Base-by-base conservation (phyloP, 2,113 vertebrate genomes). In the Acanthisitta chloris region DNA sequence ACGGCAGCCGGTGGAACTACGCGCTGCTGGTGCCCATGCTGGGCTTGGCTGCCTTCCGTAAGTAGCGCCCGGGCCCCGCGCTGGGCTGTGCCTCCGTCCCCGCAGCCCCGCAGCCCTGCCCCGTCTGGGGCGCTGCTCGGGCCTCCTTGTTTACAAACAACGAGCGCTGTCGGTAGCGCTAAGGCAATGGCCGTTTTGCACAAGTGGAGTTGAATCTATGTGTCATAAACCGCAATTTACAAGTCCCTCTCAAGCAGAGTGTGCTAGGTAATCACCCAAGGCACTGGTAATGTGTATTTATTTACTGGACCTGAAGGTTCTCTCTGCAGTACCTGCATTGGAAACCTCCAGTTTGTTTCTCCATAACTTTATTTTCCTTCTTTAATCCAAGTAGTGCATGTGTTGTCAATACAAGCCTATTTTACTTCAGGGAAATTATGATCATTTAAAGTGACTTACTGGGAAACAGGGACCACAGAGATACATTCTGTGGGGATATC, bases 41-140 rank as follows among this genome's bases (percentile, higher is more conserved):
- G 96, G 99, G 99, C 80, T 94, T 99, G 96, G 99, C 99, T 51
- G 99, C 99, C 20, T 99, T 99, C 96, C 99, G 99, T 99, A 97
- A 99, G 99, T 99, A 78, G 85, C 4, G 16, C 31, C 9, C 77
- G 5, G 45, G 20, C 40, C 65, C 1, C 2, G 9, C 14, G 51
- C 49, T 0, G 0, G 10, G 52, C 25, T 38, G 25, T n/a, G n/a
- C n/a, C n/a, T n/a, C n/a, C n/a, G 9, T 2, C 2, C 55, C 13
- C 29, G 24, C 45, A 0, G 5, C 0, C 3, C 51, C 0, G 13
- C 4, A 28, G 8, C 11, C 21, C 0, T 7, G 6, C 26, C 21
- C 23, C 3, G 2, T 0, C 24, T 10, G 16, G 36, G 8, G 1
- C 0, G 38, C 21, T 7, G 31, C 61, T 55, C 21, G 6, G 31